These are phyloP conservation scores for Ormia ochracea DNA, from an alignment of 2,888 invertebrate species.

Conservation along the genomic window DNA sequence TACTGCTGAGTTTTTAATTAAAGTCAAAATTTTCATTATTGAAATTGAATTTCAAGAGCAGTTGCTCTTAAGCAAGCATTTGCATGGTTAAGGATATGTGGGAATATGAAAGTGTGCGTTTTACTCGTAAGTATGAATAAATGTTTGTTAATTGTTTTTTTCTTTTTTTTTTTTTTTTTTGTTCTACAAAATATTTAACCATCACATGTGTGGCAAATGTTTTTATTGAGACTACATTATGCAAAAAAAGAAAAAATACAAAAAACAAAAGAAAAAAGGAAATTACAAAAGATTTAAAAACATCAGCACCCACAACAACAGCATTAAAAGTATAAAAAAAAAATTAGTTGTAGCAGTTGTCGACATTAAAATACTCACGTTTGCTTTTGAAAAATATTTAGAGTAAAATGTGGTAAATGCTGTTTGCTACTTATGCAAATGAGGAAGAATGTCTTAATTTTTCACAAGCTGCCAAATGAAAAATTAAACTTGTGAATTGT, in stretches of 20 bases:
- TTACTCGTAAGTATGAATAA: constrained; percentile 40
- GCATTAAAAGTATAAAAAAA: constrained; percentile 1
- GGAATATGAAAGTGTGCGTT: constrained; percentile 16
- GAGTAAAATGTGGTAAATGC: constrained; percentile 19
- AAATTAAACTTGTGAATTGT: constrained; percentile 54
- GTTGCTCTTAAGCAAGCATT: not conserved
- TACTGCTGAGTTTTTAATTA: constrained; percentile 61
- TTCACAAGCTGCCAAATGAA: constrained; percentile 57
- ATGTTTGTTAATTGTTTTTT: constrained; percentile 20
- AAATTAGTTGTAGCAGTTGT: constrained; percentile 39
- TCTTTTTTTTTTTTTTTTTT: constrained; percentile 15
- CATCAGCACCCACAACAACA: constrained; percentile 41
- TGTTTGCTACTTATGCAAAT: constrained; percentile 64
- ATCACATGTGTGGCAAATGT: constrained; percentile 62
- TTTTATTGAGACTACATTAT: constrained; percentile 58
- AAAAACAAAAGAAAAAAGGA: constrained; percentile 37
- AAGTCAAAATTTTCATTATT: constrained; percentile 62
- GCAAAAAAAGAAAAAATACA: constrained; percentile 34
- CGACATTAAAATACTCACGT: constrained; percentile 26
- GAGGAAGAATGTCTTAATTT: constrained; percentile 59
- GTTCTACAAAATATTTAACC: constrained; percentile 28
- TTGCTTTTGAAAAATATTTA: constrained; percentile 6
- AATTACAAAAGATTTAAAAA: constrained; percentile 53
- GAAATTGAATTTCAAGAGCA: constrained; percentile 56
- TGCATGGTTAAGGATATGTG: constrained; percentile 21